Evolutionary conservation across 2,888 invertebrate genomes (phyloP).

Genomic region (Phengaris alcon): DNA sequence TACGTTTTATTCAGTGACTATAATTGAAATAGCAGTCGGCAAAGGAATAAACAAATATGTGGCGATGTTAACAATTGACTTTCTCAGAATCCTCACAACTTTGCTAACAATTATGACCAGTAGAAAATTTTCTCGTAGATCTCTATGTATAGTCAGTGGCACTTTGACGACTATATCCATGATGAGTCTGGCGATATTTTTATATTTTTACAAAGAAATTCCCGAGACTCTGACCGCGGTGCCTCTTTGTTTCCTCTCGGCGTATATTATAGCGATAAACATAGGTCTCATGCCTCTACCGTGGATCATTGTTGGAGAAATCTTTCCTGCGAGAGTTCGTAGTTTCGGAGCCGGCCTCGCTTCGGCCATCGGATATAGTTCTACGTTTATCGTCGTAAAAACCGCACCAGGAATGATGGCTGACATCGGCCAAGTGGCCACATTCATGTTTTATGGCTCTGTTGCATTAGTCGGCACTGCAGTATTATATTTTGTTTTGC

Average conservation of each 20-base stretch:
- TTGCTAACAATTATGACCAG: background rate
- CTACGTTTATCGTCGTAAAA: slow-evolving; percentile 14
- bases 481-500: slow-evolving; percentile 10
- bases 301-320: slow-evolving; percentile 10
- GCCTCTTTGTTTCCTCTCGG: slow-evolving; percentile 17
- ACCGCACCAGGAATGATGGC: slow-evolving; percentile 15
- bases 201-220: slow-evolving; percentile 10
- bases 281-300: slow-evolving; percentile 17
- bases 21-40: slow-evolving; percentile 14
- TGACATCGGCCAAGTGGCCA: background rate
- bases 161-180: background rate
- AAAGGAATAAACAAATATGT: slow-evolving; percentile 9
- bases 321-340: slow-evolving; percentile 11
- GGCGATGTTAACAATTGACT: slow-evolving; percentile 12
- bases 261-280: background rate
- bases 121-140: slow-evolving; percentile 15
- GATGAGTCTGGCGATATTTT: background rate
- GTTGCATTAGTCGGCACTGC: background rate
- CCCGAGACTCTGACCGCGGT: background rate
- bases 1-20: slow-evolving; percentile 9
- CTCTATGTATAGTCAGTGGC: background rate
- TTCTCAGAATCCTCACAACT: background rate
- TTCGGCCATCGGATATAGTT: slow-evolving; percentile 17
- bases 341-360: slow-evolving; percentile 18
- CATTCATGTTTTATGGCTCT: slow-evolving; percentile 6